A percentile compares a stretch with the other conserved stretches of the same genome.
phyloP scores from a whole-genome alignment of 2,888 invertebrate species.

The Patella caerulea region DNA sequence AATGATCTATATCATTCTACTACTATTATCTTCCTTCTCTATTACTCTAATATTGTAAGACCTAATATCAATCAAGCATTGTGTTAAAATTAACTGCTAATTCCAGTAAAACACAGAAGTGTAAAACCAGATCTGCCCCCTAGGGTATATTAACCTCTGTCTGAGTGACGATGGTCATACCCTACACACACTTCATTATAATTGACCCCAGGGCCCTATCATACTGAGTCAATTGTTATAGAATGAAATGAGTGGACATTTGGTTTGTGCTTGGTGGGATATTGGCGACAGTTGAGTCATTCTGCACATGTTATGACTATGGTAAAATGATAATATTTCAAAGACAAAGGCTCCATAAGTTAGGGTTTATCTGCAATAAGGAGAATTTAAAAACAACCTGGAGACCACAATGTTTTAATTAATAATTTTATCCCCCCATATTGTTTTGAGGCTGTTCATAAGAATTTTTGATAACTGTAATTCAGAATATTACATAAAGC shows the following conservation, averaged over 20 bases:
- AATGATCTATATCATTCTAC: no score
- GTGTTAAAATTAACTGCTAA: background rate
- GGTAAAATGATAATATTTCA: background rate
- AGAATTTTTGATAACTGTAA: no score
- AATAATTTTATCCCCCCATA: no score
- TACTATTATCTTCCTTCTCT: no score
- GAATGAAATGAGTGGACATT: background rate
- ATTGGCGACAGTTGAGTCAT: conserved; percentile 1
- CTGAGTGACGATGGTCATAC: background rate
- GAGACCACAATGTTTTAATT: no score
- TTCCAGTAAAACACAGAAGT: conserved; percentile 5
- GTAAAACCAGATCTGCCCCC: background rate
- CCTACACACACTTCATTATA: conserved; percentile 3
- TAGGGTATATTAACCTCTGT: background rate
- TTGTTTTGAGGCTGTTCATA: no score
- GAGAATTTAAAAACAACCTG: no score
- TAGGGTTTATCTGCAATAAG: no score
- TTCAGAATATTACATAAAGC: no score
- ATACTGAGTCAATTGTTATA: conserved; percentile 1
- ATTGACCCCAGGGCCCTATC: background rate
- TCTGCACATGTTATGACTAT: background rate
- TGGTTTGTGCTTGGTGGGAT: background rate
- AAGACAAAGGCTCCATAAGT: no score
- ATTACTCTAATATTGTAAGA: no score
- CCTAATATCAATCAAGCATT: no score